Conservation (phyloP, 1,140 invertebrate genomes). For the Parasteatoda tepidariorum region DNA sequence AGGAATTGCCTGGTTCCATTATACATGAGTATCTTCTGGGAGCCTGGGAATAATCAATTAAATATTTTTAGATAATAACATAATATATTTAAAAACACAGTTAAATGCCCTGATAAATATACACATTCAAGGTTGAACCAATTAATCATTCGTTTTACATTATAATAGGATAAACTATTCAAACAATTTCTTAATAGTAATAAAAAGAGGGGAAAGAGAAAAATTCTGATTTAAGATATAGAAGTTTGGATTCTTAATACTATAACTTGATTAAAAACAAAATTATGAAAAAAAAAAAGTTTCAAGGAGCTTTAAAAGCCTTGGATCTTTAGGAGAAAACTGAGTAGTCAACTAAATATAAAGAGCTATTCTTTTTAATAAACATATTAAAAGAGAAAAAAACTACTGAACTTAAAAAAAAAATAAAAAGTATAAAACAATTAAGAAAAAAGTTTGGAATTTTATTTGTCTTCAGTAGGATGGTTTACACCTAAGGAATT, state of each 20-base stretch:
- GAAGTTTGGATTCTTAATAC: background rate
- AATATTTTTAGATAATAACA: constrained; percentile 8
- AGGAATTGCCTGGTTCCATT: background rate
- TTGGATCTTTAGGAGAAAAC: too few relatives aligned
- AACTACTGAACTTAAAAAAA: background rate
- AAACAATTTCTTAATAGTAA: background rate
- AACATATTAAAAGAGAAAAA: too few relatives aligned
- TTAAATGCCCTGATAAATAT: background rate
- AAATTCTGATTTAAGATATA: background rate
- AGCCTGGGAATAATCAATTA: constrained; percentile 53
- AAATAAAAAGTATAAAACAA: background rate
- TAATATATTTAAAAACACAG: background rate
- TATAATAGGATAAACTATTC: background rate
- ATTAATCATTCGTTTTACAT: background rate
- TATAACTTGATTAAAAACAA: too few relatives aligned
- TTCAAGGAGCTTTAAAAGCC: too few relatives aligned
- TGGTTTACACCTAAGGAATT: background rate
- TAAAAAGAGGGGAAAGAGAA: background rate
- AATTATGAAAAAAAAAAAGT: too few relatives aligned
- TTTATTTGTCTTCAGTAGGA: background rate
- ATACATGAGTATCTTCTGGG: constrained; percentile 11
- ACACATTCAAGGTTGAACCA: background rate
- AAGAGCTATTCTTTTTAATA: too few relatives aligned
- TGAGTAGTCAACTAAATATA: too few relatives aligned
- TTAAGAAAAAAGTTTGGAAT: background rate